These are phyloP conservation scores for Drosophila barbarae DNA, from an alignment of 2,888 invertebrate genomes.

Conservation along the genomic window DNA sequence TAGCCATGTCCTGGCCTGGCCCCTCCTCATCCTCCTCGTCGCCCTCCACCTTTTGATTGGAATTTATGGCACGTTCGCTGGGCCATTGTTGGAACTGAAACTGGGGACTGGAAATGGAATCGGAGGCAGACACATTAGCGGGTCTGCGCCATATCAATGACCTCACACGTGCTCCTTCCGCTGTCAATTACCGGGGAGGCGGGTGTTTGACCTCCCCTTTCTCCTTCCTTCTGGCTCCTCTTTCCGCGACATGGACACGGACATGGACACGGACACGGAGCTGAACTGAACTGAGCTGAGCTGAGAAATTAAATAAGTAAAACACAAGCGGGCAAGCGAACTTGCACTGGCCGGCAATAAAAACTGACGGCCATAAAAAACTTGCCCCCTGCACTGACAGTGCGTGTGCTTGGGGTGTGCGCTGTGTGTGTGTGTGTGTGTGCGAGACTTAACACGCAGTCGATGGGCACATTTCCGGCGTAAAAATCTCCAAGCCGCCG, in stretches of 20 bases:
- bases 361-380: slow-evolving; percentile 62
- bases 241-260: slow-evolving; percentile 19
- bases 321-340: slow-evolving; percentile 43
- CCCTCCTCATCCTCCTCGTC: too few relatives aligned
- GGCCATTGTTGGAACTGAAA: slow-evolving; percentile 30
- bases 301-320: slow-evolving; percentile 70
- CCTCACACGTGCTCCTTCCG: slow-evolving; percentile 54
- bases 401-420: slow-evolving; percentile 15
- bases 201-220: slow-evolving; percentile 38
- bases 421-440: slow-evolving; percentile 29
- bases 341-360: slow-evolving; percentile 55
- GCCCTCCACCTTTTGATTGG: slow-evolving; percentile 52
- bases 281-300: slow-evolving; percentile 12
- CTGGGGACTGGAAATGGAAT: slow-evolving; percentile 7
- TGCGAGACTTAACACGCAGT: slow-evolving; percentile 69
- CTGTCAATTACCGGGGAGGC: slow-evolving; percentile 59
- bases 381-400: slow-evolving; percentile 16
- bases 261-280: slow-evolving; percentile 11
- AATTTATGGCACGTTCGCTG: slow-evolving; percentile 64
- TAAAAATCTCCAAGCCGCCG: slow-evolving; percentile 58
- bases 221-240: background rate
- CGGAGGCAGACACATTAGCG: slow-evolving; percentile 34
- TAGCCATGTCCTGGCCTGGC: background rate
- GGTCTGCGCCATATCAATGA: slow-evolving; percentile 38
- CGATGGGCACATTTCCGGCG: slow-evolving; percentile 72